Evolutionary conservation across 1,140 invertebrate genomes (phyloP).

Genomic region (Monochamus saltuarius): DNA sequence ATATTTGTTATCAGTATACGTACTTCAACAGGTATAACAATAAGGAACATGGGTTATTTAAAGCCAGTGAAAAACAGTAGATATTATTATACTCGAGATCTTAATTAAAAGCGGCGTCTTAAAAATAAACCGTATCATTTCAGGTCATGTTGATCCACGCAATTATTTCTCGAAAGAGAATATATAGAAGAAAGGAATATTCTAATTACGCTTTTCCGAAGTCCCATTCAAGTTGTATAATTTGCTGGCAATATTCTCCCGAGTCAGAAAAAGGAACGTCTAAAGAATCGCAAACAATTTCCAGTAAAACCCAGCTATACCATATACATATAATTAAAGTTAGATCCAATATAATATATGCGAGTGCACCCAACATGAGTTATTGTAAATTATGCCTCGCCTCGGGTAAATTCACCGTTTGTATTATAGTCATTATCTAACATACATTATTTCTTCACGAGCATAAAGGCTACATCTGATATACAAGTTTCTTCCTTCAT

Average conservation of each 20-base stretch:
- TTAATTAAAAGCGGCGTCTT: background rate
- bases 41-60: no score
- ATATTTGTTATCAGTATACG: no score
- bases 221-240: background rate
- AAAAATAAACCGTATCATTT: no score
- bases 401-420: constrained; percentile 24
- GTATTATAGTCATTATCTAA: constrained; percentile 29
- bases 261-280: no score
- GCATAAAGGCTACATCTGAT: constrained; percentile 22
- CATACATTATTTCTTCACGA: constrained; percentile 28
- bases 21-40: no score
- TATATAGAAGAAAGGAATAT: no score
- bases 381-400: constrained; percentile 27
- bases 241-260: constrained; percentile 4
- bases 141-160: no score
- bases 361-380: constrained; percentile 24
- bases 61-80: no score
- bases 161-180: no score
- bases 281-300: constrained; percentile 6
- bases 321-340: constrained; percentile 13
- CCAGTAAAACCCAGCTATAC: constrained; percentile 4
- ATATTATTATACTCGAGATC: background rate
- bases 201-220: constrained; percentile 2
- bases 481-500: constrained; percentile 12
- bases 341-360: constrained; percentile 22